Percentiles rank a stretch among this genome's conserved stretches.
Evolutionary conservation across 1,140 invertebrate species (phyloP).

Genomic region (Probaryconus sp.): DNA sequence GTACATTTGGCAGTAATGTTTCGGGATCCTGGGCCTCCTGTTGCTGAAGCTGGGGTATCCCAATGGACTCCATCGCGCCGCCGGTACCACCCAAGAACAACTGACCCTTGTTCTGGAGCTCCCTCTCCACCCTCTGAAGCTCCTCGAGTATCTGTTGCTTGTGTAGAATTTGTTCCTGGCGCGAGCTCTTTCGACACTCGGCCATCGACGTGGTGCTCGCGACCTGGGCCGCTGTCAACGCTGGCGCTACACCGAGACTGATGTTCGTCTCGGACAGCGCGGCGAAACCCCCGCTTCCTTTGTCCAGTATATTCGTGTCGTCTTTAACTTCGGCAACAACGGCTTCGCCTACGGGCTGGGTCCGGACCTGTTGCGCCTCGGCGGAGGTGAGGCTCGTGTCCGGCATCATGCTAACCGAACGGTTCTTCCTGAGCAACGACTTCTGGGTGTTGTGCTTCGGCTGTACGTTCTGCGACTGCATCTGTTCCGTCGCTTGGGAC

Average conservation of each 20-base stretch:
- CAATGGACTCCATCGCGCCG: constrained; percentile 46
- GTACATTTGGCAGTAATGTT: constrained; percentile 68
- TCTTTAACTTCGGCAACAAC: constrained; percentile 69
- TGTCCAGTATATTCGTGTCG: constrained; percentile 76
- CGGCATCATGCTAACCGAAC: constrained; percentile 76
- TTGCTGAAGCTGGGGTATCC: constrained; percentile 62
- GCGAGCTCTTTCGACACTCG: constrained; percentile 70
- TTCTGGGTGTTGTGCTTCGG: constrained; percentile 77
- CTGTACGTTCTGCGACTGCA: constrained; percentile 70
- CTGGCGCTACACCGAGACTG: constrained; percentile 67
- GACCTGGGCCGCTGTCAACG: constrained; percentile 35
- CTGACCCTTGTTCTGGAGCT: constrained; percentile 83
- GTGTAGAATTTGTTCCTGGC: constrained; percentile 84
- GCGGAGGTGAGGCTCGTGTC: constrained; percentile 79
- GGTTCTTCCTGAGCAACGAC: constrained; percentile 79
- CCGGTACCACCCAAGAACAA: constrained; percentile 72
- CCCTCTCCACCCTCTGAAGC: constrained; percentile 84
- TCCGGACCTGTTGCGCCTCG: constrained; percentile 79
- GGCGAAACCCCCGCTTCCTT: constrained; percentile 72
- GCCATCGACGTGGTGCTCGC: constrained; percentile 42
- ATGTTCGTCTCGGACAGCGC: constrained; percentile 74
- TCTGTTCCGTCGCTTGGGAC: constrained; percentile 73
- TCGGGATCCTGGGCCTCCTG: constrained; percentile 67
- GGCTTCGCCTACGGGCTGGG: constrained; percentile 75
- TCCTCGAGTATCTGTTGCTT: constrained; percentile 89